A percentile compares a stretch with the other conserved stretches of the same genome.
phyloP scores from a whole-genome alignment of 2,113 vertebrate species.

The Pteruthius melanotis region DNA sequence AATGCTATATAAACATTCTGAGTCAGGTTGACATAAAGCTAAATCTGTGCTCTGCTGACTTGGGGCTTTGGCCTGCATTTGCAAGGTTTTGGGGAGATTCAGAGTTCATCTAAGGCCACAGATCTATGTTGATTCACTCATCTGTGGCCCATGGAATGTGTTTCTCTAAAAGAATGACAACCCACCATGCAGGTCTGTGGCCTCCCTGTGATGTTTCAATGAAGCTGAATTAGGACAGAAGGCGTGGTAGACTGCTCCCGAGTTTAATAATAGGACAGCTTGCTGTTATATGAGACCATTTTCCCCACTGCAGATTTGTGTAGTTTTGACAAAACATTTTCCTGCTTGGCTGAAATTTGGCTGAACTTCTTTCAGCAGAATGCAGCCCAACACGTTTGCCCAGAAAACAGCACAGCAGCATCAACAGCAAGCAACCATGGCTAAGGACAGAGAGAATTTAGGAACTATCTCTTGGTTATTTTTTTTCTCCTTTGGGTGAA shows the following conservation, averaged over 20 bases:
- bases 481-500: not conserved
- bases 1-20: not conserved
- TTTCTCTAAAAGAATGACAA: not conserved
- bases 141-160: not conserved
- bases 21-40: not conserved
- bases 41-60: not conserved
- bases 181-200: not conserved
- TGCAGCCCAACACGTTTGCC: not conserved
- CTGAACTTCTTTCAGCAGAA: not conserved
- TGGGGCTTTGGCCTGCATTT: not conserved
- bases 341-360: not conserved
- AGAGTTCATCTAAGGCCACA: not conserved
- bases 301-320: not conserved
- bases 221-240: not conserved
- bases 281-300: not conserved
- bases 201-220: not conserved
- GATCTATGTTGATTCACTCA: not conserved
- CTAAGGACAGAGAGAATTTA: not conserved
- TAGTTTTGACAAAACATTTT: not conserved
- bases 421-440: not conserved
- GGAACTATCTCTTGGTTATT: not conserved
- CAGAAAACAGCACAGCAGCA: not conserved
- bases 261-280: conserved; percentile 1
- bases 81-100: not conserved
- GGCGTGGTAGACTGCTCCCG: not conserved